These are phyloP conservation scores for Leptoteleia sp. DNA, from an alignment of 1,140 invertebrate species.

Conservation along the genomic window DNA sequence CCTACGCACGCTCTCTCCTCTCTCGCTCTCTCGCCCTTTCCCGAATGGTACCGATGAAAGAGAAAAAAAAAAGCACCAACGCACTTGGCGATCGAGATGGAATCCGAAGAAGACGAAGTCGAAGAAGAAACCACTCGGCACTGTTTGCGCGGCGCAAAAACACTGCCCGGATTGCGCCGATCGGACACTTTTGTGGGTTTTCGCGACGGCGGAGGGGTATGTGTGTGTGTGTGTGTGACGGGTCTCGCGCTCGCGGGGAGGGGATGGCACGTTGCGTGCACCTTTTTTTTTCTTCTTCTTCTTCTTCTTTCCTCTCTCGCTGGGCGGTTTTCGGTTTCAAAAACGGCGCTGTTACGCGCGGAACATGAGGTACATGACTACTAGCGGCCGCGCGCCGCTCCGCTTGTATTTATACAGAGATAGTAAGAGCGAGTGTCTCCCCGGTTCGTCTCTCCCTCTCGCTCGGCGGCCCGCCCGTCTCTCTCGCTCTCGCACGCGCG, in stretches of 20 bases:
- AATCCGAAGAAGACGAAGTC: too few relatives aligned
- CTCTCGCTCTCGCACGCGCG: neutral
- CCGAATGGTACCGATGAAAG: too few relatives aligned
- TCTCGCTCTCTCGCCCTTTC: neutral
- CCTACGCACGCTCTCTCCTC: neutral
- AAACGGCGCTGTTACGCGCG: constrained; percentile 46
- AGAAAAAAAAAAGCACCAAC: constrained; percentile 6
- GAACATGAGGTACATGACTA: constrained; percentile 70
- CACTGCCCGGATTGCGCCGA: constrained; percentile 11
- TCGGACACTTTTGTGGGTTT: constrained; percentile 2
- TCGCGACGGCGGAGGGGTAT: neutral
- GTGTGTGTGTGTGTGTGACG: too few relatives aligned
- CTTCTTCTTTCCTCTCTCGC: too few relatives aligned
- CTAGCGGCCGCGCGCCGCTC: constrained; percentile 73
- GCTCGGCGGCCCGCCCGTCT: neutral
- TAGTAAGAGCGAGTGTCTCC: neutral
- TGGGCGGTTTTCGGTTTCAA: constrained; percentile 43
- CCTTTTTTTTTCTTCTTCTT: too few relatives aligned
- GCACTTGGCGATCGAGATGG: neutral
- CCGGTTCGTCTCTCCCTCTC: neutral
- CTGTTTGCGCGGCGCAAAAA: constrained; percentile 2
- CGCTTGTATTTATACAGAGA: constrained; percentile 77
- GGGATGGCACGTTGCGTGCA: too few relatives aligned
- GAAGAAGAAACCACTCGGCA: constrained; percentile 18
- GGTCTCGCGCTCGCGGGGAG: too few relatives aligned